Base-by-base conservation (phyloP, 2,797 vertebrate species). In the Loris lydekkerianus region DNA sequence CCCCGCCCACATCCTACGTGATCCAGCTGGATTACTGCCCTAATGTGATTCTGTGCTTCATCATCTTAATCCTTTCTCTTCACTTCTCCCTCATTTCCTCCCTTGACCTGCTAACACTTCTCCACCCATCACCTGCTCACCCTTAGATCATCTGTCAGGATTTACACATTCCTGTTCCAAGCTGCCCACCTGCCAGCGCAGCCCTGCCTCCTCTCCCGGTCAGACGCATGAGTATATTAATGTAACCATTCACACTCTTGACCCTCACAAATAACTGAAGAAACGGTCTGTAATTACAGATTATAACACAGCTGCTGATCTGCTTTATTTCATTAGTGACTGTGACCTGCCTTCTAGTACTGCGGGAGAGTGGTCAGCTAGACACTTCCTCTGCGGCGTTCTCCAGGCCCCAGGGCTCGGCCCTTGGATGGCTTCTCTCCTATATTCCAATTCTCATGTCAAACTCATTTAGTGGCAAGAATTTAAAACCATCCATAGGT, bases 61-160 rank as follows among this genome's bases (percentile, higher is more conserved):
- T 91, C 80, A 86, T 67, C 75, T 77, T 70, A 89, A 76, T 77
- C 73, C 34, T 89, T 89, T 85, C 53, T 67, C 3, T 56, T 56
- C 40, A 56, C 56, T 89, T 80, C 60, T 86, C 46, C 67, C 43
- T 49, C 7, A 40, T 92, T 72, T 81, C 88, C 69, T 82, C 46
- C 58, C 21, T n/a, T 25, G 43, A 82, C 27, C 72, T 93, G 58
- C 63, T 61, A 18, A 70, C 23, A 10, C 31, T n/a, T 10, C 34
- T 37, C 53, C 46, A 69, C 7, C 40, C 61, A 37, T 69, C 20
- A 70, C n/a, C 60, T 65, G 69, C 27, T 31, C 53, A 20, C 20
- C 11, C 37, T n/a, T 5, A 37, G 23, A 77, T 40, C 56, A 73
- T 73, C 40, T 53, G 5, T 29, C 25, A 31, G 10, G 10, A 25